Percentiles rank a stretch among this genome's conserved stretches.
Conservation (phyloP, 2,113 vertebrate species). For the Rhinolophus ferrumequinum region DNA sequence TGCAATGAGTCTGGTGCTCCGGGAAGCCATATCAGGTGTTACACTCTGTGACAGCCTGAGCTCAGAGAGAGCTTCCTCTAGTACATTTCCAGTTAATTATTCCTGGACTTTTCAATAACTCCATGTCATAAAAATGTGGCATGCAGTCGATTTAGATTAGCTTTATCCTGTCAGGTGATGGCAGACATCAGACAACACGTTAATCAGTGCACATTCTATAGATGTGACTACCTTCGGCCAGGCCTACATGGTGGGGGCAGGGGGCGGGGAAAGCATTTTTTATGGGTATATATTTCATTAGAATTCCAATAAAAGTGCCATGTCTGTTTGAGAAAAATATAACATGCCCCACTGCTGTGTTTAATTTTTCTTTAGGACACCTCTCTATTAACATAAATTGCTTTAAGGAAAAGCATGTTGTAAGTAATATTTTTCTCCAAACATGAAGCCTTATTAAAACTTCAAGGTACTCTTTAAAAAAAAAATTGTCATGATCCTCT, state of each 20-base stretch:
- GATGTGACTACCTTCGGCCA: constrained; percentile 27
- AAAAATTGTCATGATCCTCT: not conserved
- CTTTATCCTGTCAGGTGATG: constrained; percentile 83
- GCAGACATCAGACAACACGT: constrained; percentile 81
- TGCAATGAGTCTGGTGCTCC: constrained; percentile 68
- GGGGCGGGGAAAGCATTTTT: constrained; percentile 61
- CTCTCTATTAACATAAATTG: constrained; percentile 74
- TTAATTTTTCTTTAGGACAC: constrained; percentile 78
- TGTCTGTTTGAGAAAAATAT: constrained; percentile 78
- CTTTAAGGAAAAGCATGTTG: constrained; percentile 69
- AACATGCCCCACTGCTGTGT: constrained; percentile 69
- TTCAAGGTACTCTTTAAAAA: not conserved
- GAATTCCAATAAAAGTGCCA: constrained; percentile 83
- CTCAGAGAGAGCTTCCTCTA: constrained; percentile 78
- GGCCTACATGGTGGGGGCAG: constrained; percentile 71
- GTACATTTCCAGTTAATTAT: constrained; percentile 83
- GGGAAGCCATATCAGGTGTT: constrained; percentile 79
- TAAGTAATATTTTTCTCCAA: constrained; percentile 69
- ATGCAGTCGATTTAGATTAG: constrained; percentile 83
- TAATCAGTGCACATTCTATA: constrained; percentile 73
- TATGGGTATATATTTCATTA: constrained; percentile 83
- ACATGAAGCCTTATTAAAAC: constrained; percentile 69
- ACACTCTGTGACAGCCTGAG: constrained; percentile 44
- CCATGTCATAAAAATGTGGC: constrained; percentile 82
- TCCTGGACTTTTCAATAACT: constrained; percentile 83